phyloP scores from a whole-genome alignment of 2,888 invertebrate genomes.

The Scaptomyza parva region DNA sequence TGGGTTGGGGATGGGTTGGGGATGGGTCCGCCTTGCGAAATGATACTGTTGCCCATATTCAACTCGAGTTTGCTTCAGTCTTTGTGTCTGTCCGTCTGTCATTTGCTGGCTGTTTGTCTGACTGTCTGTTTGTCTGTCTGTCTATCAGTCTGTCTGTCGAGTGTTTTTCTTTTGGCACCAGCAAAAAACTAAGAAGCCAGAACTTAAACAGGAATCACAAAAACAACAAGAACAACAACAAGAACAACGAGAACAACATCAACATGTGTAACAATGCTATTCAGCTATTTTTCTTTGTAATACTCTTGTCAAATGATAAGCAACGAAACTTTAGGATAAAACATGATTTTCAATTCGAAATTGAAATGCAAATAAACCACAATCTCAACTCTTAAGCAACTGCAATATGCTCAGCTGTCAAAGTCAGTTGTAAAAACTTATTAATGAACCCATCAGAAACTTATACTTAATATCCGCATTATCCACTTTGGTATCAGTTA shows the following conservation, averaged over 20 bases:
- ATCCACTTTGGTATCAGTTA: no score
- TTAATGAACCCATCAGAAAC: no score
- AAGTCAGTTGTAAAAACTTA: background rate
- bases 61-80: constrained; percentile 30
- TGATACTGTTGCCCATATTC: constrained; percentile 64
- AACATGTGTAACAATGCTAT: constrained; percentile 34
- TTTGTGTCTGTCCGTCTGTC: background rate
- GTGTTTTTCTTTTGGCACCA: constrained; percentile 44
- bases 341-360: background rate
- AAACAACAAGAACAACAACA: constrained; percentile 4
- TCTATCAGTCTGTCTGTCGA: background rate
- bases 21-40: constrained; percentile 30
- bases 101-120: constrained; percentile 2
- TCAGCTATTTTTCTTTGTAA: constrained; percentile 51
- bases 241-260: constrained; percentile 9
- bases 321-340: background rate
- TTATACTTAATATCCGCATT: no score
- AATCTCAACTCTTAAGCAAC: no score
- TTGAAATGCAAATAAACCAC: no score
- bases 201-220: constrained; percentile 23
- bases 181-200: constrained; percentile 31
- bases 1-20: constrained; percentile 2
- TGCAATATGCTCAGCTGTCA: background rate
- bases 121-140: background rate
- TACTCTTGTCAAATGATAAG: constrained; percentile 21